Evolutionary conservation across 2,797 vertebrate genomes (phyloP).

Genomic region (Bovichtus diacanthus): DNA sequence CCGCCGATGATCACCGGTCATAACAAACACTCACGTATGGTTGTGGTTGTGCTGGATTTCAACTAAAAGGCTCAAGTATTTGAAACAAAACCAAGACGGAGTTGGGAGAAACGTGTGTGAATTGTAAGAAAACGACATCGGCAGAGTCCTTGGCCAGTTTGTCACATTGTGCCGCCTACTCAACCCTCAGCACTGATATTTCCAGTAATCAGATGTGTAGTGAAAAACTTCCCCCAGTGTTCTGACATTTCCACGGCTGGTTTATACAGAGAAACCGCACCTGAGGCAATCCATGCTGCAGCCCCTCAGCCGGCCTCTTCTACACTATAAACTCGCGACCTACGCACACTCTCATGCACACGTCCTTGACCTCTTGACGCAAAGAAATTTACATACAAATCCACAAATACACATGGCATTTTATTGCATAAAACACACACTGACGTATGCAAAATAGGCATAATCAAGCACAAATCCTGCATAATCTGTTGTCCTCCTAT

Average conservation of each 20-base stretch:
- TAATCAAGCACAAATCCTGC: no score
- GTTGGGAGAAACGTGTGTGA: neutral
- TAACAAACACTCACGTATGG: no score
- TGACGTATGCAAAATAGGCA: neutral
- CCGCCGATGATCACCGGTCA: neutral
- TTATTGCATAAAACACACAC: neutral
- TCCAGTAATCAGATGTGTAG: slow-evolving; percentile 56
- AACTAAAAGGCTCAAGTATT: neutral
- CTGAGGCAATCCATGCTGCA: slow-evolving; percentile 26
- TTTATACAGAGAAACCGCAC: slow-evolving; percentile 34
- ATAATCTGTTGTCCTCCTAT: no score
- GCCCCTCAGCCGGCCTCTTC: slow-evolving; percentile 25
- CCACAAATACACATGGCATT: neutral
- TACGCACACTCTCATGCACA: neutral
- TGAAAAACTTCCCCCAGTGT: slow-evolving; percentile 36
- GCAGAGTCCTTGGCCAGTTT: neutral
- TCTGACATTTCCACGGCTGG: slow-evolving; percentile 64
- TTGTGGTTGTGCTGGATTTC: neutral
- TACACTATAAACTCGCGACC: slow-evolving; percentile 18
- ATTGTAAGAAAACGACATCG: neutral
- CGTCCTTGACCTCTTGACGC: neutral
- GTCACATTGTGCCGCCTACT: slow-evolving; percentile 13
- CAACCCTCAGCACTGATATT: slow-evolving; percentile 47
- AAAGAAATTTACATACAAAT: neutral
- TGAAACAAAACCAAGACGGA: neutral